Conservation (phyloP, 1,140 invertebrate species). For the Diprion similis region DNA sequence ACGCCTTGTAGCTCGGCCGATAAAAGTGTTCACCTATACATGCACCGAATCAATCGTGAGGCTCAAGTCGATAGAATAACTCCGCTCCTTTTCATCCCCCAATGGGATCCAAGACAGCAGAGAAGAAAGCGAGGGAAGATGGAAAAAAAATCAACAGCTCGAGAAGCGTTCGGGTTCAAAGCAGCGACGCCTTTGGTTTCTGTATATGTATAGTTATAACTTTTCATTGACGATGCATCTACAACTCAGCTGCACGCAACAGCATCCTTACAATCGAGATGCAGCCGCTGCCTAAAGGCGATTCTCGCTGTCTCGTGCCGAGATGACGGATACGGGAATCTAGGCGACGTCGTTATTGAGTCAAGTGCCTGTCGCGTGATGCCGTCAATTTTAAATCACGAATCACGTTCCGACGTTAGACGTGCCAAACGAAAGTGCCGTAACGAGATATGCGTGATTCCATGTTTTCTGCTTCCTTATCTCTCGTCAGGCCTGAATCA, state of each 20-base stretch:
- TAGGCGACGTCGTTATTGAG: not conserved
- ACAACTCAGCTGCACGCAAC: not conserved
- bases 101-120: not conserved
- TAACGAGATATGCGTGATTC: too few species aligned
- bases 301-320: not conserved
- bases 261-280: not conserved
- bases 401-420: not conserved
- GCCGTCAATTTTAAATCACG: not conserved
- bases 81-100: constrained; percentile 5
- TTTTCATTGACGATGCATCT: too few species aligned
- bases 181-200: not conserved
- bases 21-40: constrained; percentile 24
- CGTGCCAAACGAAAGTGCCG: too few species aligned
- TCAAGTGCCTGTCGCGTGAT: not conserved
- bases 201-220: too few species aligned
- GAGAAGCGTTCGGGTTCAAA: not conserved
- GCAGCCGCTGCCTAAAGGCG: not conserved
- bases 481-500: too few species aligned
- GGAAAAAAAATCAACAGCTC: not conserved
- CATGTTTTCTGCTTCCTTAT: too few species aligned
- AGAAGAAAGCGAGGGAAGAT: not conserved
- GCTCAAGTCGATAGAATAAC: constrained; percentile 25
- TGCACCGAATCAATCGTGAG: constrained; percentile 37
- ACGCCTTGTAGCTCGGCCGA: constrained; percentile 17
- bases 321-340: constrained; percentile 1